Evolutionary conservation across 1,140 invertebrate genomes (phyloP), one percentile per base, ranked within the genome.

Genomic region (Drosophila kohkoa): DNA sequence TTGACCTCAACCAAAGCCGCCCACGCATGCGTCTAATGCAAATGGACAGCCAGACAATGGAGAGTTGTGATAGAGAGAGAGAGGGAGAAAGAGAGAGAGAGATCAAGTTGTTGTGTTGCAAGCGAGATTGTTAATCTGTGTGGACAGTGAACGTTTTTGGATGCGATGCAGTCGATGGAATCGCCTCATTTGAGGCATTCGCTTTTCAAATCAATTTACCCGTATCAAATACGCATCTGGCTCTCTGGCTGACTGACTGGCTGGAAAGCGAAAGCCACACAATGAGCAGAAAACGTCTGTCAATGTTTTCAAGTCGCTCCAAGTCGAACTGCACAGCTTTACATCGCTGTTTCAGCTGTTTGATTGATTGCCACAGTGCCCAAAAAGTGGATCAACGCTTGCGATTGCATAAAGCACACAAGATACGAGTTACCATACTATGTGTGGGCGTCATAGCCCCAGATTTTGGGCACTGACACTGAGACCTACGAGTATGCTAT

Each of bases 161-260:
- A 58, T 77, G 81, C 75, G 80, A 59, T 70, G 74, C 46, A 52
- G 52, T 75, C 38, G 41, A 16, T 45, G 43, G 20, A 11, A 45
- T 45, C 1, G 38, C 11, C 38, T 48, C 41, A 43, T 71, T 71
- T 46, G 64, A 71, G 70, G 79, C 82, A 74, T 88, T 87, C 83
- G 80, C 83, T 87, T 87, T 87, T 74, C 64, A 88, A 87, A 87
- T 88, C 83, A 87, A 87, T 87, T 83, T 83, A 63, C 69, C 64
- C 66, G 62, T 76, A 80, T 83, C 74, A 68, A 73, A 68, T 82
- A 77, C 77, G 80, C 79, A 85, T 77, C 77, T 64, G 60, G 52
- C 35, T 25, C 63, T 38, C 7, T 38, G 35, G 35, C 35, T 25
- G 20, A 25, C 20, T 25, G 20, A 25, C 20, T 25, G 3, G 20